Conservation (phyloP, 2,888 invertebrate genomes). For the Caenorhabditis japonica region DNA sequence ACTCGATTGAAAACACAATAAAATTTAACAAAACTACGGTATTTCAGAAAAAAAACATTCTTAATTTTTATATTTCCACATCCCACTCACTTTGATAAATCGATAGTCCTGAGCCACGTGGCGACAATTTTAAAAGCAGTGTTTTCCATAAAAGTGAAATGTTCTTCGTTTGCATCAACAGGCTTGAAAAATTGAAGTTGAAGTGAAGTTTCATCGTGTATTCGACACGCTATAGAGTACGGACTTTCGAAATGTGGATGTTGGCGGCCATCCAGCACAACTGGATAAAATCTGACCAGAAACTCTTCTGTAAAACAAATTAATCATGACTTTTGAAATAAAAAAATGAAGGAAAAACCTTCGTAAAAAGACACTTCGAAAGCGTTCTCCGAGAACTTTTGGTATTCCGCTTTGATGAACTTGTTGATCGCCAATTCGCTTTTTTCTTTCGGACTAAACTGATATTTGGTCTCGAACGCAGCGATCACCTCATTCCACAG, state of each 20-base stretch:
- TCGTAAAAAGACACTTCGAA: conserved; percentile 40
- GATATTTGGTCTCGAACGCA: conserved; percentile 1
- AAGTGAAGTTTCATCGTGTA: conserved; percentile 4
- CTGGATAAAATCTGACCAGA: conserved; percentile 39
- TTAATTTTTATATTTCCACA: too few species aligned
- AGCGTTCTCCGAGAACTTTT: conserved; percentile 38
- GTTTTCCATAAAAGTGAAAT: conserved; percentile 32
- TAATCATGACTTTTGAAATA: background rate
- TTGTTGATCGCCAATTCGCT: conserved; percentile 40
- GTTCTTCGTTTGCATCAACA: conserved; percentile 14
- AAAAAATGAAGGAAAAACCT: conserved; percentile 13
- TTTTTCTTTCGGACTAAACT: conserved; percentile 7
- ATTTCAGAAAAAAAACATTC: too few species aligned
- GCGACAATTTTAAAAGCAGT: conserved; percentile 38
- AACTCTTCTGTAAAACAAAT: conserved; percentile 32
- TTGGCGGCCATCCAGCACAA: conserved; percentile 14
- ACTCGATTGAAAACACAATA: too few species aligned
- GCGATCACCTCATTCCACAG: conserved; percentile 31
- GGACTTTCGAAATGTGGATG: conserved; percentile 40
- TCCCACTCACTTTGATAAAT: conserved; percentile 33
- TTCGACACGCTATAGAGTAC: conserved; percentile 21
- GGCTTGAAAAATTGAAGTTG: conserved; percentile 30
- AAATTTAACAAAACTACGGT: too few species aligned
- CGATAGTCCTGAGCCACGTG: conserved; percentile 52
- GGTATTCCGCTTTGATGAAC: too few species aligned